Evolutionary conservation across 2,113 vertebrate species (phyloP).

Genomic region (Synodontis membranacea): DNA sequence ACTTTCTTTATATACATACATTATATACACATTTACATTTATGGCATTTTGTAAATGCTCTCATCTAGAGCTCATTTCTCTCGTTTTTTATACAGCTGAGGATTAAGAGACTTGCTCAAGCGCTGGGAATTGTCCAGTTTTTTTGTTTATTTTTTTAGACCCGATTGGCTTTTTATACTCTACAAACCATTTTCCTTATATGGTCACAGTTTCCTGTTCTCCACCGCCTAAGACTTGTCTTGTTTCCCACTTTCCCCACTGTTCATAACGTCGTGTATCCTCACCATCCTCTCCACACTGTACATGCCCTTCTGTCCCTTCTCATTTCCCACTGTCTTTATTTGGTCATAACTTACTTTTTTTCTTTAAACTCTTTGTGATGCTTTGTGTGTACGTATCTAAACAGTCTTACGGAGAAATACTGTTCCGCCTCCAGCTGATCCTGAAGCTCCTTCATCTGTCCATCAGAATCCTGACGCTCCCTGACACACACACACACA

Average conservation of each 20-base stretch:
- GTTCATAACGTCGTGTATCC: background rate
- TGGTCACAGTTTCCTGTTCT: background rate
- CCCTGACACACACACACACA: conserved; percentile 71
- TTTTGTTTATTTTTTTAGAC: too few species aligned
- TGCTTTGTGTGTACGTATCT: background rate
- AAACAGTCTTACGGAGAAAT: conserved; percentile 87
- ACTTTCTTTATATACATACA: background rate
- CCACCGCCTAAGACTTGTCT: background rate
- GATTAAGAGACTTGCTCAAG: too few species aligned
- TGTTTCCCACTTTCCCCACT: background rate
- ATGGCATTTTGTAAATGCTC: too few species aligned
- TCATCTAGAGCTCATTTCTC: too few species aligned
- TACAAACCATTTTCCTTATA: background rate
- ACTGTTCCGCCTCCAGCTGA: conserved; percentile 96
- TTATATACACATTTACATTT: too few species aligned
- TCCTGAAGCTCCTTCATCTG: conserved; percentile 99
- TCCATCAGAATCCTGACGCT: conserved; percentile 93
- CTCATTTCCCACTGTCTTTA: background rate
- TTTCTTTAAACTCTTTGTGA: background rate
- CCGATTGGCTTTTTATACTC: background rate
- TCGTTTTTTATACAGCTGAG: too few species aligned
- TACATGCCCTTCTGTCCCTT: background rate
- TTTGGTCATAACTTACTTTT: background rate
- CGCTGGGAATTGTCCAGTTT: too few species aligned
- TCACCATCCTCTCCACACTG: background rate